These are phyloP conservation scores for Formica exsecta DNA, from an alignment of 1,140 invertebrate genomes.

Conservation along the genomic window DNA sequence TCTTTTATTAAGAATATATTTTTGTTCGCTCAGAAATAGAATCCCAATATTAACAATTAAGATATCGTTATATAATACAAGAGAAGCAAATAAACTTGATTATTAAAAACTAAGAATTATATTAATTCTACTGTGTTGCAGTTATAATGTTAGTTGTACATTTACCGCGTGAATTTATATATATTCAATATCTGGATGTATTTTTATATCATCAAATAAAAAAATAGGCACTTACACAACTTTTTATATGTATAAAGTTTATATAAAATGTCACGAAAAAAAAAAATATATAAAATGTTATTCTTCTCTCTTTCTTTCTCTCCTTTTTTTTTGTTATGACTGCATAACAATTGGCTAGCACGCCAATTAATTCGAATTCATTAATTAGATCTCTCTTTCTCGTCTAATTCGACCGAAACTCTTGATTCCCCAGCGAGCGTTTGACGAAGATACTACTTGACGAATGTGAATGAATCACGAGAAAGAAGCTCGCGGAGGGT, in stretches of 20 bases:
- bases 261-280: neutral
- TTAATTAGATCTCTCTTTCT: slow-evolving; percentile 23
- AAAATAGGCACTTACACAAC: neutral
- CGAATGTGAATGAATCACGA: slow-evolving; percentile 37
- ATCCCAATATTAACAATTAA: neutral
- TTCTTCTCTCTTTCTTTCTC: neutral
- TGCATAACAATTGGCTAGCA: too few species aligned
- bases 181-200: too few species aligned
- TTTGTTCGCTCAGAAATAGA: neutral
- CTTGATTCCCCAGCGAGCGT: slow-evolving; percentile 30
- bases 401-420: neutral
- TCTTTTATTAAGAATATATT: slow-evolving; percentile 31
- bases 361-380: slow-evolving; percentile 27
- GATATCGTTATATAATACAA: slow-evolving; percentile 14
- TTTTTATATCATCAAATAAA: too few species aligned
- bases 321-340: too few species aligned
- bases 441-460: slow-evolving; percentile 37
- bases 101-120: neutral
- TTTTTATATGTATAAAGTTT: neutral
- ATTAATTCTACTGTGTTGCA: neutral
- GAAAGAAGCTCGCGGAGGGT: slow-evolving; percentile 26
- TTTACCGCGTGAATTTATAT: neutral
- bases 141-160: neutral
- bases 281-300: neutral
- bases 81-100: neutral